These are phyloP conservation scores for Cuniculus paca DNA, from an alignment of 2,797 vertebrate species.

Conservation along the genomic window DNA sequence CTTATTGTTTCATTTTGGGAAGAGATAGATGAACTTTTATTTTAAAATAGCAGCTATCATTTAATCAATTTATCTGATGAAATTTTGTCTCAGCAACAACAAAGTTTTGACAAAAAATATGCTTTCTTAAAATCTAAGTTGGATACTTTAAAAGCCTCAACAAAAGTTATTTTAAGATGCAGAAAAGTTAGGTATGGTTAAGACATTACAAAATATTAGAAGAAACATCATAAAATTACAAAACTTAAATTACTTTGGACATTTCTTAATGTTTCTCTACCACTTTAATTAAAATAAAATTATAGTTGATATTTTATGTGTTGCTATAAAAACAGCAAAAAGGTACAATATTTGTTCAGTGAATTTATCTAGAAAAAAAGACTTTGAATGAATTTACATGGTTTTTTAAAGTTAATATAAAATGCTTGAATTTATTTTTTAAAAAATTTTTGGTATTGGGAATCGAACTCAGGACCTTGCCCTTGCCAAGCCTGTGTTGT, in stretches of 20 bases:
- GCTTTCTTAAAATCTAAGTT: neutral
- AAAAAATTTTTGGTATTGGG: no score
- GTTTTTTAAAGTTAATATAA: neutral
- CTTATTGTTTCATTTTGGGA: neutral
- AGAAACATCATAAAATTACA: neutral
- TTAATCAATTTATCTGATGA: neutral
- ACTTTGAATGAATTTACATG: neutral
- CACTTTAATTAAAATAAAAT: neutral
- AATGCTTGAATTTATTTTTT: neutral
- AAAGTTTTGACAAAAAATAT: neutral
- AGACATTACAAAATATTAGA: neutral
- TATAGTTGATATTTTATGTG: neutral
- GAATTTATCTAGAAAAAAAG: neutral
- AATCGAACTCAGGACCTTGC: no score
- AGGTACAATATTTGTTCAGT: neutral
- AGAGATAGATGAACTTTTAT: neutral
- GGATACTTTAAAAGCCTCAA: neutral
- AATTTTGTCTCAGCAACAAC: neutral
- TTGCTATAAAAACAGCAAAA: neutral
- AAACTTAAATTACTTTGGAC: neutral
- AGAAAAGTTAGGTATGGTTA: neutral
- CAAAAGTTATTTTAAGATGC: neutral
- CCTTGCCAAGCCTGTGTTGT: neutral
- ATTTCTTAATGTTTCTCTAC: neutral
- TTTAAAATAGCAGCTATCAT: neutral